Evolutionary conservation across 2,888 invertebrate species (phyloP).

Genomic region (Drosophila atroscutellata): DNA sequence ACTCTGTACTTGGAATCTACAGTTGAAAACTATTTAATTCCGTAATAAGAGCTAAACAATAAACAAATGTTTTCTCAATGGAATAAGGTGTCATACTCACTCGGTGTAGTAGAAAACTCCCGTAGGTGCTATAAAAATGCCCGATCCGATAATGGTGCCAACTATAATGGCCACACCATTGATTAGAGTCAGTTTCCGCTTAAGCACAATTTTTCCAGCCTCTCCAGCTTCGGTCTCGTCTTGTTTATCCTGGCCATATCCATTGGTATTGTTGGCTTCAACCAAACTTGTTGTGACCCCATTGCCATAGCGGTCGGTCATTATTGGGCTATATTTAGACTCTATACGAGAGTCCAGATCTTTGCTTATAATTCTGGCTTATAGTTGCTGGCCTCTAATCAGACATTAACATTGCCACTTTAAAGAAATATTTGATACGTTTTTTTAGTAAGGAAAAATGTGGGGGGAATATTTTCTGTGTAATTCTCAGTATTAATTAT

Average conservation of each 20-base stretch:
- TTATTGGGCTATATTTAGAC: conserved; percentile 29
- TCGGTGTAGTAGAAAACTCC: conserved; percentile 89
- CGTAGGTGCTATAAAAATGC: conserved; percentile 96
- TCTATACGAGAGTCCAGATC: conserved; percentile 3
- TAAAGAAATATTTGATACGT: conserved; percentile 16
- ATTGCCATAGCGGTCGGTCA: conserved; percentile 80
- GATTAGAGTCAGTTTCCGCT: conserved; percentile 92
- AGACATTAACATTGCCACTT: conserved; percentile 63
- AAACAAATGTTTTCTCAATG: background rate
- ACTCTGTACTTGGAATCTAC: background rate
- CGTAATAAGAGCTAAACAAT: background rate
- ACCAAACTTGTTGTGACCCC: conserved; percentile 76
- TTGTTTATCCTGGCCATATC: conserved; percentile 20
- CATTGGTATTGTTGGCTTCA: conserved; percentile 48
- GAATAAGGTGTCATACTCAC: conserved; percentile 86
- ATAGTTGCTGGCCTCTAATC: conserved; percentile 5
- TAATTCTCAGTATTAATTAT: conserved; percentile 5
- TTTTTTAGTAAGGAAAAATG: background rate
- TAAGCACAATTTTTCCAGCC: conserved; percentile 88
- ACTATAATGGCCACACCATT: conserved; percentile 96
- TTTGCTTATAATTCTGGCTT: conserved; percentile 4
- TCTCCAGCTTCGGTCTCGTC: conserved; percentile 5
- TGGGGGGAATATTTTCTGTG: background rate
- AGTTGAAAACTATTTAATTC: background rate
- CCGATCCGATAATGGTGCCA: conserved; percentile 95